Evolutionary conservation across 2,797 vertebrate species (phyloP).

Genomic region (Neosalanx taihuensis): DNA sequence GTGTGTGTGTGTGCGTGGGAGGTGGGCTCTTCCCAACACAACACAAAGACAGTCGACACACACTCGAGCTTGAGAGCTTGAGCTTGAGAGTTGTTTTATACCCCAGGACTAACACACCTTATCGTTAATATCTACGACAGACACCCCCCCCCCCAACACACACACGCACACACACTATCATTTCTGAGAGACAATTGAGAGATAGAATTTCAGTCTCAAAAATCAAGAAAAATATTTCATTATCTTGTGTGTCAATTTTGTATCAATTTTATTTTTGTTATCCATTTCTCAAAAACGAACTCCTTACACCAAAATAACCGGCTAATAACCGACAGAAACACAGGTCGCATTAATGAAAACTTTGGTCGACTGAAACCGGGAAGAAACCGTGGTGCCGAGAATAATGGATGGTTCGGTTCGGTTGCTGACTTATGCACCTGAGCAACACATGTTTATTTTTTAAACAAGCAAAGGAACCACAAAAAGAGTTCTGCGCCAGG

Average conservation of each 20-base stretch:
- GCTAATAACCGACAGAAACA: not conserved
- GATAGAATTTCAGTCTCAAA: not conserved
- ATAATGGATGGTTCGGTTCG: slow-evolving; percentile 8
- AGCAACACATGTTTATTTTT: slow-evolving; percentile 50
- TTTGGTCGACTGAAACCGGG: not conserved
- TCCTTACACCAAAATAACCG: not conserved
- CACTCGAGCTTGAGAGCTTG: slow-evolving; percentile 58
- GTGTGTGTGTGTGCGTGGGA: too few relatives aligned
- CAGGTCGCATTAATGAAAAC: not conserved
- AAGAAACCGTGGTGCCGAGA: not conserved
- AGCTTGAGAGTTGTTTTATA: slow-evolving; percentile 54
- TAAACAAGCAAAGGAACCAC: slow-evolving; percentile 39
- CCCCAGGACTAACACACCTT: slow-evolving; percentile 33
- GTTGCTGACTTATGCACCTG: slow-evolving; percentile 48
- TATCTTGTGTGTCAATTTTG: not conserved
- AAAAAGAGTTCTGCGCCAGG: slow-evolving; percentile 47
- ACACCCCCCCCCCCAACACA: slow-evolving; percentile 21
- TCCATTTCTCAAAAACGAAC: not conserved
- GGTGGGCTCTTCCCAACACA: too few relatives aligned
- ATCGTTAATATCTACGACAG: slow-evolving; percentile 17
- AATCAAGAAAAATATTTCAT: not conserved
- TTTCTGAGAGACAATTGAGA: not conserved
- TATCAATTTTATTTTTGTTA: not conserved
- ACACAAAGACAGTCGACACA: slow-evolving; percentile 18
- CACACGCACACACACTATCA: slow-evolving; percentile 1